Evolutionary conservation across 1,140 invertebrate species (phyloP), one percentile per base, ranked within the genome.

Genomic region (Linepithema humile): DNA sequence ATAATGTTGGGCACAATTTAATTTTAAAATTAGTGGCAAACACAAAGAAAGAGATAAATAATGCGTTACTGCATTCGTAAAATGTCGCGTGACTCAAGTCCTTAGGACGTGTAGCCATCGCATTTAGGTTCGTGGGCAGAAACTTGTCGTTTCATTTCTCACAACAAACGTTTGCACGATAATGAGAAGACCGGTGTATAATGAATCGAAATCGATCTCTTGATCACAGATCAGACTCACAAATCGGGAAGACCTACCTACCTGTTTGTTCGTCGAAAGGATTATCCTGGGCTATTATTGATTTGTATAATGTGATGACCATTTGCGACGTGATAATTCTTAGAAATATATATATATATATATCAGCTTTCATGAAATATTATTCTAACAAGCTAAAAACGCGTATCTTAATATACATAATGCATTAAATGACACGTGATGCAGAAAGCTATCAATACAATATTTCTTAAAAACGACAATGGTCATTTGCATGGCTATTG

Each of bases 171-270:
- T 80, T 75, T 82, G 84, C 85, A 85, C 85, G 85, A 75, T 87
- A 87, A 87, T 87, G 85, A 87, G 80, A 77, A 64, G 78, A 59
- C 72, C 80, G 86, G 55, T 29, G 86, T 87, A 87, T 87, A 87
- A 87, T 87, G 86, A 87, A 62, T 86, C 85, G 85, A 48, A 80
- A 87, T 87, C 86, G 85, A 87, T 84, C 87, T 60, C 86, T 83
- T 50, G 64, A 86, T 83, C 86, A 50, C 45, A 78, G 62, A 87
- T 87, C 86, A 82, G 85, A 87, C 85, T 87, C 85, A 86, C 85
- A 86, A 87, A 87, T 87, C 85, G 85, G 45, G 23, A 26, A 60
- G 64, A 50, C 55, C 55, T 77, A 86, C 85, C 85, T 86, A 86
- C 85, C 86, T 86, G 85, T 78, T 86, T 67, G 67, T 87, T 87